Percentiles rank a stretch among this genome's conserved stretches.
These are phyloP conservation scores for Phortica okadai DNA, from an alignment of 2,888 invertebrate species.

Conservation along the genomic window DNA sequence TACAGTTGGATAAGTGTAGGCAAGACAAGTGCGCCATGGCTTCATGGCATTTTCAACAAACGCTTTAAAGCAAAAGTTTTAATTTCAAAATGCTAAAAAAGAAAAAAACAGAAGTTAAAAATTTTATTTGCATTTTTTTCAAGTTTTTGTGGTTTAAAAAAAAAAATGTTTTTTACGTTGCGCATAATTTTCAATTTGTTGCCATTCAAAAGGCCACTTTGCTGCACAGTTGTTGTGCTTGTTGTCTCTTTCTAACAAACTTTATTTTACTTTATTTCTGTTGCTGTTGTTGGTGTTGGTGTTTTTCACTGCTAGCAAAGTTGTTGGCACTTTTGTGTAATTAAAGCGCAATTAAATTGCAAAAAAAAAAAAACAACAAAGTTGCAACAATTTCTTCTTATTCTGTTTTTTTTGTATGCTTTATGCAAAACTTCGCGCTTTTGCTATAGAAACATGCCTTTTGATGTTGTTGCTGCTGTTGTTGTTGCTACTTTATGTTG, in stretches of 20 bases:
- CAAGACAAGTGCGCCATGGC: background rate
- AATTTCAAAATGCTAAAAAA: background rate
- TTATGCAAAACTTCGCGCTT: constrained; percentile 6
- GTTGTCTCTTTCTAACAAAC: background rate
- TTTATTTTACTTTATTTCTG: background rate
- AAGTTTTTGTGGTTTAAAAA: background rate
- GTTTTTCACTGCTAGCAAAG: background rate
- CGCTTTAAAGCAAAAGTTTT: background rate
- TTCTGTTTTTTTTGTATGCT: constrained; percentile 45
- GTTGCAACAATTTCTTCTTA: constrained; percentile 68
- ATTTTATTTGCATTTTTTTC: background rate
- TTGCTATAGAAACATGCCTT: constrained; percentile 40
- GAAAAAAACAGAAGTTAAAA: background rate
- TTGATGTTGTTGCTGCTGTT: background rate
- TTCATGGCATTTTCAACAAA: background rate
- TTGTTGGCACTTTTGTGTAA: constrained; percentile 67
- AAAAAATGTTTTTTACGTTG: background rate
- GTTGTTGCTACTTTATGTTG: constrained; percentile 40
- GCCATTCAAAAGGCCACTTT: background rate
- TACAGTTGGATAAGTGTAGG: background rate
- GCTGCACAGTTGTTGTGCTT: background rate
- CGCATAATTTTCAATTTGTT: background rate
- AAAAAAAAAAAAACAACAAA: constrained; percentile 53
- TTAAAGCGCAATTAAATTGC: constrained; percentile 69
- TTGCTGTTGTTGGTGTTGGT: constrained; percentile 1